Evolutionary conservation across 2,888 invertebrate genomes (phyloP).

Genomic region (Coleophora flavipennella): DNA sequence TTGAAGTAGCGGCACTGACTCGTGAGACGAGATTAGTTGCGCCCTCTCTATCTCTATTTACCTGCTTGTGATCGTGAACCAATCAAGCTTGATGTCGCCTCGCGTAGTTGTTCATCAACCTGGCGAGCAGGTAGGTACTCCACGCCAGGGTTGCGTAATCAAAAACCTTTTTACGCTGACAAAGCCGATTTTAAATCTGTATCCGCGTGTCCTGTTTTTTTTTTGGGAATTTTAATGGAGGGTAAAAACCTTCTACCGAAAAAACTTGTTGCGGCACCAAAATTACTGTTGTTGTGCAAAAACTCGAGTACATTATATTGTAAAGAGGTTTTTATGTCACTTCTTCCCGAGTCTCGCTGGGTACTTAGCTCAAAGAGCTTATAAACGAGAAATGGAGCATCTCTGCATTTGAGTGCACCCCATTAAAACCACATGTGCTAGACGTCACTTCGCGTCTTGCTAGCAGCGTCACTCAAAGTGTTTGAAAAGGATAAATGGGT

Average conservation of each 20-base stretch:
- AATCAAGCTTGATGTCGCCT: constrained; percentile 34
- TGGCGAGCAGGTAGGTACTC: constrained; percentile 31
- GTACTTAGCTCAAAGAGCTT: constrained; percentile 36
- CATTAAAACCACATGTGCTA: constrained; percentile 64
- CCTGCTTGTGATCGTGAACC: constrained; percentile 38
- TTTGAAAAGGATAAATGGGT: background rate
- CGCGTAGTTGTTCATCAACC: constrained; percentile 26
- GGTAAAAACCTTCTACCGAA: constrained; percentile 1
- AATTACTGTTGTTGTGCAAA: constrained; percentile 9
- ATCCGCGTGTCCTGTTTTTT: background rate
- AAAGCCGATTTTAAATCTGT: constrained; percentile 4
- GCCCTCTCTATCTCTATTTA: constrained; percentile 42
- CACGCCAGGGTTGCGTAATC: constrained; percentile 9
- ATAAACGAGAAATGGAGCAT: constrained; percentile 42
- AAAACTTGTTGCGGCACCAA: constrained; percentile 7
- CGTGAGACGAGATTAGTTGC: constrained; percentile 62
- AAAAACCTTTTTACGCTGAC: constrained; percentile 3
- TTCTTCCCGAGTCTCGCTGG: constrained; percentile 25
- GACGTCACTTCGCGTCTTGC: constrained; percentile 40
- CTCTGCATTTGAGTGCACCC: constrained; percentile 56
- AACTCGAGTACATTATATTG: background rate
- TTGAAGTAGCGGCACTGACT: constrained; percentile 27
- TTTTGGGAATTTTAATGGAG: constrained; percentile 2
- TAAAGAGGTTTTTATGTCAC: background rate
- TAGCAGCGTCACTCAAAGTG: constrained; percentile 25